Base-by-base conservation (phyloP, 2,797 vertebrate species). In the Tympanoctomys barrerae region DNA sequence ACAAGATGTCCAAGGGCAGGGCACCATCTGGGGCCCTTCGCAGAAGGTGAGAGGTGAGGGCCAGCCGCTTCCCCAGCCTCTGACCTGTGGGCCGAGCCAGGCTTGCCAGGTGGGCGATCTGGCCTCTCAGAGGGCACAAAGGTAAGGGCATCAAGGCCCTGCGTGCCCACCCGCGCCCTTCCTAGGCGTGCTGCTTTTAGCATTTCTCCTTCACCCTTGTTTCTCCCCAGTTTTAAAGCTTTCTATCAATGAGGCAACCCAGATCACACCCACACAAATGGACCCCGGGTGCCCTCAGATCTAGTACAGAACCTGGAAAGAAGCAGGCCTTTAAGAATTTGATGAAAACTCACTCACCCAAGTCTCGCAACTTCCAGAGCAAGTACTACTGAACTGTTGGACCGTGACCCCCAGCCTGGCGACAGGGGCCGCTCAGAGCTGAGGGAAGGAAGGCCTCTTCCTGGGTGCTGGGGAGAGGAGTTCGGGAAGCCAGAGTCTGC, bases 101-200 rank as follows among this genome's bases (percentile, higher is more conserved):
- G 73, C 39, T 14, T 31, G 42, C 73, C 73, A 75, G 42, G 24
- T 36, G 26, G 33, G 7, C 22, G 4, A 22, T n/a, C 16, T 49
- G 49, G 49, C 49, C 49, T 61, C 46, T 85, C 0, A 2, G 14
- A 26, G 19, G 42, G n/a, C 61, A 70, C 12, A 6, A 19, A 59
- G 0, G 0, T 5, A 4, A 89, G 24, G 49, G 12, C 62, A 33
- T 16, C 10, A 22, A 28, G 49, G 24, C 7, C 52, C 19, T 0
- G 4, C 19, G 64, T 4, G 2, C 12, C 39, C 31, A 24, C 46
- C 26, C 12, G 75, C 52, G n/a, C 12, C 70, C 21, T 12, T 70
- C 57, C 10, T 13, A 57, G 84, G 78, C 26, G 31, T 19, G 22
- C 36, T 62, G 77, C 26, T 52, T 42, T 86, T 18, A 52, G 24